These are phyloP conservation scores for Barbus barbus DNA, from an alignment of 2,113 vertebrate genomes.

Conservation along the genomic window DNA sequence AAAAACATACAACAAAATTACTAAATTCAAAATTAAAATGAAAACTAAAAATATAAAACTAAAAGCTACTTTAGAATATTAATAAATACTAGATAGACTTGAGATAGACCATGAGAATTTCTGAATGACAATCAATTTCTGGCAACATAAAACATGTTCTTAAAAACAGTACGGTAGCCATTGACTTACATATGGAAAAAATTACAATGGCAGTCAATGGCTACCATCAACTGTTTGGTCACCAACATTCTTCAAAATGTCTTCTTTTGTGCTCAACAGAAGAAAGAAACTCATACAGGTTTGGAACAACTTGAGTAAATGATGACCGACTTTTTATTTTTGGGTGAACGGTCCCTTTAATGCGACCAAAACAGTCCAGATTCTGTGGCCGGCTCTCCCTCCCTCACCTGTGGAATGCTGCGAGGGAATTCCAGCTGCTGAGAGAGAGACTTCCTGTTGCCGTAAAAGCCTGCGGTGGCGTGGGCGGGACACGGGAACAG, in stretches of 20 bases:
- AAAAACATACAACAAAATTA: no score
- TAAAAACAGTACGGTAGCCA: no score
- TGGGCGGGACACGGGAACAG: conserved; percentile 55
- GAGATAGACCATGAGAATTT: no score
- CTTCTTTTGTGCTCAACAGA: not conserved
- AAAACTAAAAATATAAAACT: not conserved
- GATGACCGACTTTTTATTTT: not conserved
- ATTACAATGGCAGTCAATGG: no score
- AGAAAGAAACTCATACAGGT: not conserved
- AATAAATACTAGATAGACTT: no score
- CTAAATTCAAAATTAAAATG: not conserved
- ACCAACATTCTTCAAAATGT: no score
- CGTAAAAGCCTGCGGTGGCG: conserved; percentile 71
- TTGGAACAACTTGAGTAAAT: not conserved
- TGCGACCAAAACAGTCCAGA: not conserved
- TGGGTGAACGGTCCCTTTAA: not conserved
- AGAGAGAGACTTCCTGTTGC: conserved; percentile 84
- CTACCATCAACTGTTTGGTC: no score
- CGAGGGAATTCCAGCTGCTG: conserved; percentile 85
- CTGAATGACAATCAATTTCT: no score
- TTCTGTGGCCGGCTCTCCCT: not conserved
- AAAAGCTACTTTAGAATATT: no score
- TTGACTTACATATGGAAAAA: no score
- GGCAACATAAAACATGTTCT: no score
- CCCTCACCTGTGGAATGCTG: conserved; percentile 70